Evolutionary conservation across 2,113 vertebrate genomes (phyloP).

Genomic region (Catharus minimus): DNA sequence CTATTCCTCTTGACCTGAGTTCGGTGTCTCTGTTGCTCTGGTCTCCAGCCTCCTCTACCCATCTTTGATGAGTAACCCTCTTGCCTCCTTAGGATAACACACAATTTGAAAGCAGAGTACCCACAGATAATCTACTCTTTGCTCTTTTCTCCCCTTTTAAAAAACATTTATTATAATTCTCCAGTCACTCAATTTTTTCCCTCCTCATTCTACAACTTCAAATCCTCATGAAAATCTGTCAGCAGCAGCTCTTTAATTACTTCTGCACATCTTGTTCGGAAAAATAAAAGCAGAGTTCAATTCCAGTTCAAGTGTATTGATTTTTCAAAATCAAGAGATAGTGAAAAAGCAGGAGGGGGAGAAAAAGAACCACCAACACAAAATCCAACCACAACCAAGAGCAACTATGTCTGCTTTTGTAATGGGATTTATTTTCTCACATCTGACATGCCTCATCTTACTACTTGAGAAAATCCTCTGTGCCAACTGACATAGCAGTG

Average conservation of each 20-base stretch:
- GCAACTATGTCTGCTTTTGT: neutral
- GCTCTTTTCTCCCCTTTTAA: too few relatives aligned
- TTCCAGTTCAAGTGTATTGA: neutral
- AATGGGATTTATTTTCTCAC: neutral
- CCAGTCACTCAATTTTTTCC: neutral
- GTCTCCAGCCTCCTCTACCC: neutral
- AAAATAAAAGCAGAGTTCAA: accelerated
- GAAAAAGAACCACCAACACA: neutral
- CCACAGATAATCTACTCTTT: neutral
- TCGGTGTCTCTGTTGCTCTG: neutral
- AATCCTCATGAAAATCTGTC: neutral
- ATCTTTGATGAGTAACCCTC: neutral
- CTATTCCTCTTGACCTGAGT: neutral
- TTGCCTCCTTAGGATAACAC: neutral
- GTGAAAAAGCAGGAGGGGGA: neutral
- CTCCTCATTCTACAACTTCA: neutral
- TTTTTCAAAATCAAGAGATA: neutral
- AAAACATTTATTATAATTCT: neutral
- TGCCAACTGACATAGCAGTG: neutral
- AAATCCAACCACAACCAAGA: neutral
- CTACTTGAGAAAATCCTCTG: neutral
- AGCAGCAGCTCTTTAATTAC: neutral
- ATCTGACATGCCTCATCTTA: neutral
- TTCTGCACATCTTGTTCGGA: neutral
- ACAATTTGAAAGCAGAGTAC: neutral